Conservation (phyloP, 2,113 vertebrate species). For the Anas platyrhynchos region DNA sequence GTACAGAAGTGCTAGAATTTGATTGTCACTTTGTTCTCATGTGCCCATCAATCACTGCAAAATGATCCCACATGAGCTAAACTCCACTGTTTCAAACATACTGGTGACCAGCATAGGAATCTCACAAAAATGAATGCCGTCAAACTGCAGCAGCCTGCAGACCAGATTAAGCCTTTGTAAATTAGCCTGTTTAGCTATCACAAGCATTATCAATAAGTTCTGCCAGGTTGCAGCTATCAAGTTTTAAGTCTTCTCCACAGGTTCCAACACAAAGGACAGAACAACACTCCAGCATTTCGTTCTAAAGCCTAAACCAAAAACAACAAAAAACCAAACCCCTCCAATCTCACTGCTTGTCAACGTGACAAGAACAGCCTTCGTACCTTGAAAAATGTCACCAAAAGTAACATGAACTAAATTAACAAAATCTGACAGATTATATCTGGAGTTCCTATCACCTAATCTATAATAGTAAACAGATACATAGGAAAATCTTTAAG, state of each 20-base stretch:
- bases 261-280: neutral
- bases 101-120: neutral
- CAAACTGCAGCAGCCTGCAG: neutral
- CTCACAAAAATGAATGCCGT: neutral
- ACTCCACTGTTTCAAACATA: neutral
- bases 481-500: neutral
- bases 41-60: neutral
- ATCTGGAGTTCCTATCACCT: neutral
- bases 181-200: neutral
- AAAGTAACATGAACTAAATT: neutral
- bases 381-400: neutral
- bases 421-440: neutral
- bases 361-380: neutral
- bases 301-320: neutral
- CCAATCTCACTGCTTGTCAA: neutral
- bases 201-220: neutral
- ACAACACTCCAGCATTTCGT: neutral
- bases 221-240: neutral
- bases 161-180: neutral
- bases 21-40: neutral
- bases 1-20: neutral
- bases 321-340: neutral
- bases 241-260: neutral
- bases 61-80: fast-evolving
- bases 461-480: neutral